Conservation (phyloP, 2,113 vertebrate genomes). For the Lethenteron camtschaticum region DNA sequence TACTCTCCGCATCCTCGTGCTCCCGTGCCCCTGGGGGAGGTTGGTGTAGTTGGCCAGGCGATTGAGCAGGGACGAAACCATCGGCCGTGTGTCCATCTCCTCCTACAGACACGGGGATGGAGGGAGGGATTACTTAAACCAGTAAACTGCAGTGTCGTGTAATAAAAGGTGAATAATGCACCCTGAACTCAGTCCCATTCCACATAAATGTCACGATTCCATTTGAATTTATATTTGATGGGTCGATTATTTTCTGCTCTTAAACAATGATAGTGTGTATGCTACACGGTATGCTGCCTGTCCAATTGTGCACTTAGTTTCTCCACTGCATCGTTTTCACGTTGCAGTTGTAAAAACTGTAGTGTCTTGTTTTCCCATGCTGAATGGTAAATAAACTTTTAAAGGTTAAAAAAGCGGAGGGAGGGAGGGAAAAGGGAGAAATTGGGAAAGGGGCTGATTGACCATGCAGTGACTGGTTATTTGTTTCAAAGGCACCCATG, state of each 20-base stretch:
- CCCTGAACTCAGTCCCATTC: neutral
- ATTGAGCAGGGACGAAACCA: slow-evolving; percentile 87
- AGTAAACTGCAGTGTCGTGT: neutral
- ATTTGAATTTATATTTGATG: neutral
- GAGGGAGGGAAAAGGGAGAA: too few species aligned
- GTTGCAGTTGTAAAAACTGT: too few species aligned
- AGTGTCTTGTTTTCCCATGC: too few species aligned
- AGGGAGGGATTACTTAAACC: neutral
- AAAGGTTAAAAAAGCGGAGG: too few species aligned
- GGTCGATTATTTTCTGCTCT: neutral
- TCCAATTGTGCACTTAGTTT: too few species aligned
- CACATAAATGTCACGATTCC: neutral
- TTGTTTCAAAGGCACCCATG: too few species aligned
- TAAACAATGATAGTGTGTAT: too few species aligned
- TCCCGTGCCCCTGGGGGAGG: slow-evolving; percentile 71
- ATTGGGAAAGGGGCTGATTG: too few species aligned
- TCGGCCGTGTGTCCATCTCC: slow-evolving; percentile 94
- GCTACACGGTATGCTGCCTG: too few species aligned
- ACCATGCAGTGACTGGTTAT: too few species aligned
- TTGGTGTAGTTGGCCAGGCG: slow-evolving; percentile 92
- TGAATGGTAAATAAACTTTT: too few species aligned
- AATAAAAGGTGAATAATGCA: neutral
- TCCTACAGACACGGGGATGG: slow-evolving; percentile 34
- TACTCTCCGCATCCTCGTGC: slow-evolving; percentile 86
- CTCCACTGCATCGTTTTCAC: too few species aligned